A percentile compares a stretch with the other conserved stretches of the same genome.
These are phyloP conservation scores for Tringa solitaria DNA, from an alignment of 2,113 vertebrate genomes.

Conservation along the genomic window DNA sequence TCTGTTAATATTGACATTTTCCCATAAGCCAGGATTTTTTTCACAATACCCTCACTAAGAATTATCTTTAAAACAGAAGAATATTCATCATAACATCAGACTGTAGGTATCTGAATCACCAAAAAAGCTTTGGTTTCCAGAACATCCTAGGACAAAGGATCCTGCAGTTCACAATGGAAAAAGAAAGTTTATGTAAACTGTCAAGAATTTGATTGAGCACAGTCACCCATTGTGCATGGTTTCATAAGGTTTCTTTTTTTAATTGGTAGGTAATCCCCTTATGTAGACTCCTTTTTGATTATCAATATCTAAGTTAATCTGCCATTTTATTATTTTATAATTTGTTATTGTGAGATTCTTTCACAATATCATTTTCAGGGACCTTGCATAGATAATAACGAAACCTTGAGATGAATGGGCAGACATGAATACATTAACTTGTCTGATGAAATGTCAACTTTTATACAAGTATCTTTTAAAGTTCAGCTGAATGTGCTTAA, in stretches of 20 bases:
- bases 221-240: background rate
- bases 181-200: background rate
- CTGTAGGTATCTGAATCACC: background rate
- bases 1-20: background rate
- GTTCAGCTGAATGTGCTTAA: background rate
- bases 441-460: background rate
- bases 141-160: background rate
- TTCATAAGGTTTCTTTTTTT: background rate
- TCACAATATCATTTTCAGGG: background rate
- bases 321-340: background rate
- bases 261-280: background rate
- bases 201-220: background rate
- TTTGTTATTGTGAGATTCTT: background rate
- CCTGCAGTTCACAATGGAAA: background rate
- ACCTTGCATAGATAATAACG: background rate
- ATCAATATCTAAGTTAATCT: background rate
- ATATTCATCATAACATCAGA: background rate
- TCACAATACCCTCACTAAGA: background rate
- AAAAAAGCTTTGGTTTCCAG: background rate
- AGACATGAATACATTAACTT: background rate
- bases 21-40: background rate
- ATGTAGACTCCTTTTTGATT: background rate
- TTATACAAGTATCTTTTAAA: background rate
- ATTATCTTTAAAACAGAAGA: background rate
- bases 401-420: background rate